Evolutionary conservation across 92 coral and sea anemone genomes (phyloP).

Genomic region (Phenganax stokvisi): DNA sequence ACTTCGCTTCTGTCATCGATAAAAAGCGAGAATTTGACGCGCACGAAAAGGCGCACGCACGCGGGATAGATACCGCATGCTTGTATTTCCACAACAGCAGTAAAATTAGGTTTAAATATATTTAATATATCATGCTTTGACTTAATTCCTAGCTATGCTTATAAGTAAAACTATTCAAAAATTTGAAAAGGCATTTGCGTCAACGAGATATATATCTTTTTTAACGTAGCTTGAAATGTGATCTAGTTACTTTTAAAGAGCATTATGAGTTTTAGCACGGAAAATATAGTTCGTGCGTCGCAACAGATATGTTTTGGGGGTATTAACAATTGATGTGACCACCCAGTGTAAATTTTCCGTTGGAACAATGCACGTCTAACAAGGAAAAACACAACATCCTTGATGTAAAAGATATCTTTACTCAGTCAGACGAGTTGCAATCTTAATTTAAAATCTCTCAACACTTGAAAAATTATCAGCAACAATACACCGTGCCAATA

Average conservation of each 20-base stretch:
- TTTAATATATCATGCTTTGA: neutral
- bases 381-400: constrained; percentile 7
- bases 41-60: neutral
- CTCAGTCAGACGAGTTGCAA: too few species aligned
- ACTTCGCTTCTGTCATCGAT: neutral
- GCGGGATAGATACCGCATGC: neutral
- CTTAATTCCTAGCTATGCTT: neutral
- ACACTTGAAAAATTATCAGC: constrained; percentile 13
- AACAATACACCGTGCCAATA: neutral
- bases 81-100: neutral
- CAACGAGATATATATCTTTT: neutral
- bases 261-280: too few species aligned
- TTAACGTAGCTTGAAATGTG: neutral
- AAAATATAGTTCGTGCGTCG: neutral
- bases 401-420: neutral
- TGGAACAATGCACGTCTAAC: constrained; percentile 18
- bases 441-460: neutral
- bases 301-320: neutral
- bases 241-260: neutral
- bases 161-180: neutral
- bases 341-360: neutral
- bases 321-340: constrained; percentile 28
- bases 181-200: too few species aligned
- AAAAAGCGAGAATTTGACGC: neutral
- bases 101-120: neutral